Evolutionary conservation across 2,113 vertebrate species (phyloP).

Genomic region (Gallinago jamesoni): DNA sequence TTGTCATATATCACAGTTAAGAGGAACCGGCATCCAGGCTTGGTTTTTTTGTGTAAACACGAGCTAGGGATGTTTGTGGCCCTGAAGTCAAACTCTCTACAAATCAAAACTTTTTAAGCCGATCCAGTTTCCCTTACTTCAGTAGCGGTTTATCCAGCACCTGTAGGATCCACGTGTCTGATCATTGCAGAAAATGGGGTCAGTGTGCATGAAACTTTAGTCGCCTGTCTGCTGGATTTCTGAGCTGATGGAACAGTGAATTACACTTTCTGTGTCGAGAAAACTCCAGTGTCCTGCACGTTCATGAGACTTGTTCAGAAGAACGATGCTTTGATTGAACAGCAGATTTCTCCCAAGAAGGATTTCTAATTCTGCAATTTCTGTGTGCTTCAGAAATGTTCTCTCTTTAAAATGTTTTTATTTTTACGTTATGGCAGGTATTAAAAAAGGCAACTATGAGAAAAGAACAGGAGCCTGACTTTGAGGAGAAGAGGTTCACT

Average conservation of each 20-base stretch:
- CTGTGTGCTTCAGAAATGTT: background rate
- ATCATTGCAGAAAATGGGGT: background rate
- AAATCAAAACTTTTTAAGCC: background rate
- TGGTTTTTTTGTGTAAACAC: background rate
- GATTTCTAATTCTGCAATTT: fast-evolving
- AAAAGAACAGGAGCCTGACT: conserved; percentile 98
- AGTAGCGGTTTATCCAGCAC: background rate
- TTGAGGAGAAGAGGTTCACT: conserved; percentile 97
- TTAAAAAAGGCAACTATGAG: conserved; percentile 97
- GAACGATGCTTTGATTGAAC: background rate
- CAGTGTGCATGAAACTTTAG: background rate
- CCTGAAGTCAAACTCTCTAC: background rate
- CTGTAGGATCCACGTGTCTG: background rate
- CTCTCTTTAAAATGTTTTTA: background rate
- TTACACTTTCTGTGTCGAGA: background rate
- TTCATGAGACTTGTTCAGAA: background rate
- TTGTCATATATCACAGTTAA: background rate
- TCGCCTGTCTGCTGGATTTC: background rate
- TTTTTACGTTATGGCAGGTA: conserved; percentile 72
- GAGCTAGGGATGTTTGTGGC: background rate
- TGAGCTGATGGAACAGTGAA: background rate
- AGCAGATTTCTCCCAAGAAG: background rate
- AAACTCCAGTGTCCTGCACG: fast-evolving
- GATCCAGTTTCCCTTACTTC: background rate
- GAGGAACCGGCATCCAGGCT: background rate